Conservation (phyloP, 2,797 vertebrate species). For the Linurgus olivaceus region DNA sequence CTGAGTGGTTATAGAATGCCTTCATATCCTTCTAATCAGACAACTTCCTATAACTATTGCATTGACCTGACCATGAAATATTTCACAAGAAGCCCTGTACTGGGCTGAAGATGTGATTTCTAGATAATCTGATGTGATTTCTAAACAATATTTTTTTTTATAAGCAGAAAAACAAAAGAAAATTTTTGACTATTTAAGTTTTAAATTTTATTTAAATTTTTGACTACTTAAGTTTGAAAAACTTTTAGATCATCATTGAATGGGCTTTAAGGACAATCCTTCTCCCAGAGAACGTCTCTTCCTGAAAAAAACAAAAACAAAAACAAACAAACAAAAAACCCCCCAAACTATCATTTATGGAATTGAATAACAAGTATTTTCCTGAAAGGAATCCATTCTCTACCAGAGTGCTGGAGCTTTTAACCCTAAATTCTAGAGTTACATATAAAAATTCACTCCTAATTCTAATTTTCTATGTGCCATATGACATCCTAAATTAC, state of each 20-base stretch:
- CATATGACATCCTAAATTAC: neutral
- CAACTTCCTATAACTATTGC: neutral
- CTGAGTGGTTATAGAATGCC: neutral
- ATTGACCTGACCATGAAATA: neutral
- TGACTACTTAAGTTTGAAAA: neutral
- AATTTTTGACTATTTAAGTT: too few species aligned
- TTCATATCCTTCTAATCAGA: neutral
- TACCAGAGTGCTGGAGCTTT: neutral
- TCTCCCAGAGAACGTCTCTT: neutral
- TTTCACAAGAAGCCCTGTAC: neutral
- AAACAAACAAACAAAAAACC: neutral
- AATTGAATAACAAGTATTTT: neutral
- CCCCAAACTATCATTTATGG: neutral
- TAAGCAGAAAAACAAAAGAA: too few species aligned
- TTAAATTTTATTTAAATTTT: too few species aligned
- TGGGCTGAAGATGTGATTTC: neutral
- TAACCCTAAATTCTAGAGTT: neutral
- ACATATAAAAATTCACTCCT: neutral
- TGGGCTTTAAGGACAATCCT: neutral
- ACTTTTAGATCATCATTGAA: neutral
- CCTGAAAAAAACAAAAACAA: neutral
- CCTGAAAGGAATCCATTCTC: neutral
- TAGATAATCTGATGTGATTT: too few species aligned
- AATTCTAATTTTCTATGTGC: neutral
- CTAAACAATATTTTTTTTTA: too few species aligned